Evolutionary conservation across 2,113 vertebrate genomes (phyloP), one percentile per base, ranked within the genome.

Genomic region (Pelobates fuscus): DNA sequence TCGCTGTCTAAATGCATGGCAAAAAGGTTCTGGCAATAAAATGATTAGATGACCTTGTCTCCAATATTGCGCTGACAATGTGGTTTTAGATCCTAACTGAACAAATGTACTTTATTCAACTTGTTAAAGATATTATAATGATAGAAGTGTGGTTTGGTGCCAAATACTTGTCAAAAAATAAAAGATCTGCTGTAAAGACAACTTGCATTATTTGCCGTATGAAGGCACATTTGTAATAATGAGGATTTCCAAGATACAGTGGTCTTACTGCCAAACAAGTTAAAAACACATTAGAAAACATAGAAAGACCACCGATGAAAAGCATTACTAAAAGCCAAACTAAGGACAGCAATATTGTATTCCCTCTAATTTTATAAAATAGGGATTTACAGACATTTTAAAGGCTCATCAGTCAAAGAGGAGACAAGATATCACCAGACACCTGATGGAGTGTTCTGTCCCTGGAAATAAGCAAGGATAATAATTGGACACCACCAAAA

Each of bases 211-310:
- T 7, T 30, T 3, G 1, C 23, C 17, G 23, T 17, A 26, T 23
- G 41, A 66, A 66, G 64, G 24, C 41, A 23, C 8, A 12, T 55
- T 17, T 27, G 37, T 18, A 25, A 26, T 66, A 49, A 18, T 21
- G 61, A 20, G 21, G n/a, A 11, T 17, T 67, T 24, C 65, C 37
- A 66, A 66, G 23, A 49, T n/a, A 26, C 2, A 41, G 52, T 18
- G 23, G 23, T 32, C 67, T 70, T 24, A 17, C 8, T 58, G 67
- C 21, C 55, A 70, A 70, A 70, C 23, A 23, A 11, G 8, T n/a
- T 17, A 58, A 24, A n/a, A n/a, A 55, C 29, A 37, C 27, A 2
- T 24, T 49, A 63, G 59, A 61, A 6, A 65, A 25, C n/a, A n/a
- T n/a, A n/a, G n/a, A n/a, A n/a, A n/a, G 27, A 49, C 4, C 32